Evolutionary conservation across 2,888 invertebrate species (phyloP), one percentile per base, ranked within the genome.

Genomic region (Caradrina kadenii): DNA sequence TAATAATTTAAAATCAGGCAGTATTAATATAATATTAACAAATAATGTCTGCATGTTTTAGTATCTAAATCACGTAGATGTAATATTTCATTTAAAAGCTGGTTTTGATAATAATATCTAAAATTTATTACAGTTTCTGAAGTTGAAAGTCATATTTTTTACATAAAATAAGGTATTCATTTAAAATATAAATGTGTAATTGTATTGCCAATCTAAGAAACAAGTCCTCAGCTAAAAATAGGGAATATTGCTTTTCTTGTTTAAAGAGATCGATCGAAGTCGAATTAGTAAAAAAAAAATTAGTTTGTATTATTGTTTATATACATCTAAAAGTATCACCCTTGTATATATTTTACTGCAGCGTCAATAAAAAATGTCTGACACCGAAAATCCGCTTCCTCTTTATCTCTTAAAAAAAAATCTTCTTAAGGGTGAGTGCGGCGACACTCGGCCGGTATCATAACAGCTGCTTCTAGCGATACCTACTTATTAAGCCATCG

Each of bases 381-480:
- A 0, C 17, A 0, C 2, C 17, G 13, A 35, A 79, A 89, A 82
- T 87, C 87, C 76, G 49, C 74, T 80, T 93, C 93, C 91, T 86
- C 77, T 52, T 53, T 72, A 63, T 61, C 31, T 68, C 45, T 68
- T 72, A 62, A 66, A 80, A 86, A 90, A 92, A 93, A 92, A 91
- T 87, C 83, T 89, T 86, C 90, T 92, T 93, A 91, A 92, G 93
- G 93, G 91, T 91, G 94, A 94, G 91, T 93, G 93, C 92, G 91
- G 93, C 92, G 93, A 93, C 94, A 94, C 93, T 92, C 91, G 93
- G 91, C 90, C 92, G 93, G 94, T 94, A 94, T 94, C 94, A 94
- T 93, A 94, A 92, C 94, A 96, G 95, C 95, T 95, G 96, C 92
- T 93, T 89, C 94, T 91, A 90, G 89, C 91, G 94, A 96, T 95